Conservation (phyloP, 2,113 vertebrate genomes). For the Gymnarchus niloticus region DNA sequence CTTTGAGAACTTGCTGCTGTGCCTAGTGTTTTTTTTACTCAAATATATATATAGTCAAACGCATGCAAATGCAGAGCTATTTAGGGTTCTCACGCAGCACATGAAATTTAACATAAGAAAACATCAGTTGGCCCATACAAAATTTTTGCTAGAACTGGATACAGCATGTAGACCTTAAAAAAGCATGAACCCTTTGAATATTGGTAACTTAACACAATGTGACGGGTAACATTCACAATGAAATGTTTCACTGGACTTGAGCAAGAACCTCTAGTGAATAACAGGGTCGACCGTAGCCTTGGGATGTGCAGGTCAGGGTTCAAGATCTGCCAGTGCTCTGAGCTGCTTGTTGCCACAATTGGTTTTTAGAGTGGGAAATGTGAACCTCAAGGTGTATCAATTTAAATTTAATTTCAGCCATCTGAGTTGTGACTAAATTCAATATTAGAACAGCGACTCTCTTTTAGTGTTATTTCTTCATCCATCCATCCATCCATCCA, state of each 20-base stretch:
- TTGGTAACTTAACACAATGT: background rate
- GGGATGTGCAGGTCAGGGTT: background rate
- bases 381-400: background rate
- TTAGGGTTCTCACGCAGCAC: background rate
- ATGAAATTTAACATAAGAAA: background rate
- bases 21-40: background rate
- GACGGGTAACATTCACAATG: background rate
- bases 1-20: background rate
- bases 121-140: background rate
- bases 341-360: background rate
- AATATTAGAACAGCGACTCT: background rate
- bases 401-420: background rate
- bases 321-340: background rate
- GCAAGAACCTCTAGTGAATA: background rate
- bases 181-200: background rate
- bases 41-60: background rate
- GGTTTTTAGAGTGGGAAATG: background rate
- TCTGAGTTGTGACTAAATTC: background rate
- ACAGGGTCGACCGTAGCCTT: background rate
- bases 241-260: background rate
- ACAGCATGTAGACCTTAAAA: background rate
- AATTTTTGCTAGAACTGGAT: background rate
- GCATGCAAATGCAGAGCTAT: background rate
- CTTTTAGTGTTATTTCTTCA: background rate
- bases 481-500: no score